These are phyloP conservation scores for Trachemys scripta DNA, from an alignment of 2,113 vertebrate species.

Conservation along the genomic window DNA sequence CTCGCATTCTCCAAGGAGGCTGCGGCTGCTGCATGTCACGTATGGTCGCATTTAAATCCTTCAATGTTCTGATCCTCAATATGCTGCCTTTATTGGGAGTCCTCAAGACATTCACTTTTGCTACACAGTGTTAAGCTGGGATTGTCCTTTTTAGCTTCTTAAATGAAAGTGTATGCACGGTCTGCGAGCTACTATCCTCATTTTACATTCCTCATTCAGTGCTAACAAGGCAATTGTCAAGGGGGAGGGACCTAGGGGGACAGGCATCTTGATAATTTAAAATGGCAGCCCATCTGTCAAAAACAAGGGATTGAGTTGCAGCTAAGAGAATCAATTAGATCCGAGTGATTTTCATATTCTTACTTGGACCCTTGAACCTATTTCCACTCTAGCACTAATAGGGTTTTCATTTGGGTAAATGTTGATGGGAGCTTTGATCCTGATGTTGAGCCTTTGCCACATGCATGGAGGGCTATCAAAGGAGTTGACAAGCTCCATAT, in stretches of 20 bases:
- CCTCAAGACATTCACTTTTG: constrained; percentile 13
- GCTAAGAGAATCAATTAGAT: neutral
- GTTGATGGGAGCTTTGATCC: constrained; percentile 20
- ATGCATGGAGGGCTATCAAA: neutral
- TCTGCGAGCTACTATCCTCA: neutral
- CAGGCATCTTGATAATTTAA: neutral
- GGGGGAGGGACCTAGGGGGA: neutral
- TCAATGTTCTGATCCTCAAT: constrained; percentile 34
- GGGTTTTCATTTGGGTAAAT: neutral
- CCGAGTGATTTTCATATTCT: neutral
- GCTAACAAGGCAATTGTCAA: neutral
- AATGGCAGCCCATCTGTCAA: neutral
- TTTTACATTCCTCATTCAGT: neutral
- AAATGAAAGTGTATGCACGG: neutral
- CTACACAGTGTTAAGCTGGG: fast-evolving
- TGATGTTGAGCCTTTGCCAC: constrained; percentile 4
- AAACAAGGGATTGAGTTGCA: neutral
- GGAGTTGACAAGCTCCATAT: neutral
- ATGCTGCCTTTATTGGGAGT: constrained; percentile 26
- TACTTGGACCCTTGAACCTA: neutral
- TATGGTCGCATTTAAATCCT: constrained; percentile 57
- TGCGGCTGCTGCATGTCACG: neutral
- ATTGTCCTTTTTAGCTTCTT: neutral
- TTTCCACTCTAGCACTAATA: neutral
- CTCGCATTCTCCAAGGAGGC: constrained; percentile 29